Evolutionary conservation across 1,140 invertebrate genomes (phyloP).

Genomic region (Cardiocondyla obscurior): DNA sequence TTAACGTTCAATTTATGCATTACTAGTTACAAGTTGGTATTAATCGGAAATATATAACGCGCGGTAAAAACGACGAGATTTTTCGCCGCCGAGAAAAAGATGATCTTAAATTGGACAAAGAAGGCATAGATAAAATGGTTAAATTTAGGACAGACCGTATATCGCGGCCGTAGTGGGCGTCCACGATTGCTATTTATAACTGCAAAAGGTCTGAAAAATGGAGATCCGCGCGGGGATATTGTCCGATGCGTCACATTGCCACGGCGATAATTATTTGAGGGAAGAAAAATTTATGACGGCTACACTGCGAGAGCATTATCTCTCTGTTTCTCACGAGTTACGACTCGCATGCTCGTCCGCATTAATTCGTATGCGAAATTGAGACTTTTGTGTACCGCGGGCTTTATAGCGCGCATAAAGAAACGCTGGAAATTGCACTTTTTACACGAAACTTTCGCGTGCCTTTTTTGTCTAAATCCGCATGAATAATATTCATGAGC

Average conservation of each 20-base stretch:
- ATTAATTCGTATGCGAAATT: background rate
- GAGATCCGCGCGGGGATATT: conserved; percentile 30
- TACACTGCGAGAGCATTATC: conserved; percentile 21
- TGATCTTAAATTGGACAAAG: background rate
- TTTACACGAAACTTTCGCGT: background rate
- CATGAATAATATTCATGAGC: background rate
- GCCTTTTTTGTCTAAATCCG: background rate
- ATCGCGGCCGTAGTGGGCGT: background rate
- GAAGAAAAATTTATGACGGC: conserved; percentile 56
- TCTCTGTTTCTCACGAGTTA: conserved; percentile 18
- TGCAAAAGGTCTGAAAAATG: conserved; percentile 51
- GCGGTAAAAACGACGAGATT: background rate
- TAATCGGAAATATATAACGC: background rate
- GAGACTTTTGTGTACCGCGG: background rate
- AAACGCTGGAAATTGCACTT: background rate
- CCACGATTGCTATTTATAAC: conserved; percentile 43
- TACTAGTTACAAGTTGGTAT: no score
- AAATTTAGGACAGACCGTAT: background rate
- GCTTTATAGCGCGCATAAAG: background rate
- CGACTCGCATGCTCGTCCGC: background rate
- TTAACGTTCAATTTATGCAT: no score
- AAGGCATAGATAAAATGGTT: background rate
- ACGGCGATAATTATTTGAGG: conserved; percentile 53
- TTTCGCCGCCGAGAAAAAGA: background rate
- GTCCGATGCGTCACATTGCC: conserved; percentile 37